Base-by-base conservation (phyloP, 1,140 invertebrate species). In the Ectropis grisescens region DNA sequence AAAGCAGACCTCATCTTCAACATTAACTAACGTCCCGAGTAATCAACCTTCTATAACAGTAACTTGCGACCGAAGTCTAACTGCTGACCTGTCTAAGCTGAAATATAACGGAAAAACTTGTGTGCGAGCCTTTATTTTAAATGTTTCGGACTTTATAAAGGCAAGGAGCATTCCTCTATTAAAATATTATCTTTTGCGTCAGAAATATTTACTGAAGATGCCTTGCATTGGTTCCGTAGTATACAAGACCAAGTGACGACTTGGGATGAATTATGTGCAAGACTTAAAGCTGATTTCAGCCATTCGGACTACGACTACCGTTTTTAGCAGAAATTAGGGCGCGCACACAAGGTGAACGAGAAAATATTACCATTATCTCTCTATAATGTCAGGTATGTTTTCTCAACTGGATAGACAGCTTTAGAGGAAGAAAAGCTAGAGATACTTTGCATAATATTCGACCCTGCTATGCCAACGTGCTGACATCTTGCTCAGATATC, bases 351-450 rank as follows among this genome's bases (percentile, higher is more conserved):
- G 65, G 61, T 0, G 42, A 56, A 16, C 10, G 22, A 0, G 51
- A 61, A 34, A 53, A 46, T 24, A 69, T 66, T 2, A 41, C 37
- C 0, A 44, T 64, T 69, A 60, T 43, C 15, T 66, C 6, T 41
- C 61, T 8, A 37, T 46, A 22, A 64, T 64, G 58, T 19, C 43
- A 11, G 47, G 45, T 6, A 32, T 67, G 27, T 62, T 62, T 23
- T 39, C 50, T 4, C 29, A 46, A 12, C 33, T 58, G 13, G 11
- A 1, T 22, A 47, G 39, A 33, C 12, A 7, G 1, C 27, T 52
- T 10, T 28, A 34, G 57, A 60, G 11, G 42, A 29, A 2, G 59
- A 59, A 1, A 37, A 62, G 30, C 27, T 62, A 12, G 56, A 56
- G 30, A 62, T 62, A 16, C 11, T 62, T 22, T 50, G 10, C 47